A percentile compares a stretch with the other conserved stretches of the same genome.
These are phyloP conservation scores for Hedya salicella DNA, from an alignment of 2,888 invertebrate genomes.

Conservation along the genomic window DNA sequence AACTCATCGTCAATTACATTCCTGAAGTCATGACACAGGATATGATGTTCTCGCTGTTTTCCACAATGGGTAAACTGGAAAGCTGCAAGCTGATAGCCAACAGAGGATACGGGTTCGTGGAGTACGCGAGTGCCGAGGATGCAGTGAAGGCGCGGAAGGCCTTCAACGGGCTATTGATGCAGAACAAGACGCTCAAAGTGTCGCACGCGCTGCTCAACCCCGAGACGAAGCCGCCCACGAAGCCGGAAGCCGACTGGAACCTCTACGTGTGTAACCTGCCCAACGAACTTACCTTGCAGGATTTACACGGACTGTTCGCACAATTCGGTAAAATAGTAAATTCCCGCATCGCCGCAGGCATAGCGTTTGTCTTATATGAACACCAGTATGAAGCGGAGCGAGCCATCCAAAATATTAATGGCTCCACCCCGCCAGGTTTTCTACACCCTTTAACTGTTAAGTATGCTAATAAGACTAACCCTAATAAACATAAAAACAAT, in stretches of 20 bases:
- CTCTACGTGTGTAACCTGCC: constrained; percentile 85
- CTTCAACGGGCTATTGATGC: constrained; percentile 83
- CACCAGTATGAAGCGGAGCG: constrained; percentile 82
- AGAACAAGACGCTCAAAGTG: constrained; percentile 83
- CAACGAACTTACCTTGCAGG: constrained; percentile 84
- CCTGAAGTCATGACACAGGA: constrained; percentile 85
- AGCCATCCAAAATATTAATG: constrained; percentile 81
- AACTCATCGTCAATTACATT: constrained; percentile 86
- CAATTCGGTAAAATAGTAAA: constrained; percentile 85
- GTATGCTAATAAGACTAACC: constrained; percentile 85
- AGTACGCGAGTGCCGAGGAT: constrained; percentile 82
- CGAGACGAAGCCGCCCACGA: constrained; percentile 80
- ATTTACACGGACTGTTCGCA: constrained; percentile 83
- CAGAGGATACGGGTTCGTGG: constrained; percentile 84
- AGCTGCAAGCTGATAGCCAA: constrained; percentile 85
- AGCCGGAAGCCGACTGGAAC: constrained; percentile 85
- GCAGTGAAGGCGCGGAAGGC: constrained; percentile 82
- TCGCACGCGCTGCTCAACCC: constrained; percentile 82
- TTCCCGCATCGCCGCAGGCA: constrained; percentile 83
- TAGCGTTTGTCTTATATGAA: constrained; percentile 83
- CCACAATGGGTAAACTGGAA: constrained; percentile 85
- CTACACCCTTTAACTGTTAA: constrained; percentile 84
- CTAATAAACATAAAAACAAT: constrained; percentile 81
- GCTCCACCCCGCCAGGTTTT: constrained; percentile 80
- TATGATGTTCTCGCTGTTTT: constrained; percentile 85